Evolutionary conservation across 2,888 invertebrate species (phyloP).

Genomic region (Lymantria monacha): DNA sequence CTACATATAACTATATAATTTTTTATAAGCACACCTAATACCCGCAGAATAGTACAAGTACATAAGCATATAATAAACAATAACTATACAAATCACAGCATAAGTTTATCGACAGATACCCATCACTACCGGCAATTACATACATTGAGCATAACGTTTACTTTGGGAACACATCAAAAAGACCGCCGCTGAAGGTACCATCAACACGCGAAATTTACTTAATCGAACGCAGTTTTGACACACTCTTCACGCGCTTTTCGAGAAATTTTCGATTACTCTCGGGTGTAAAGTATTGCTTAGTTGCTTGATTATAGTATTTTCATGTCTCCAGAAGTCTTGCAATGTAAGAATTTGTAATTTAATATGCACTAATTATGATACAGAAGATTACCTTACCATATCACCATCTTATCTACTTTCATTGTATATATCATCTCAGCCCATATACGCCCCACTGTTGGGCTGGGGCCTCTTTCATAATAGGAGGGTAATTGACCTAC

Average conservation of each 20-base stretch:
- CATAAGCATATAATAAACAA: background rate
- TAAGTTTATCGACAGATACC: constrained; percentile 24
- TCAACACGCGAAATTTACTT: constrained; percentile 52
- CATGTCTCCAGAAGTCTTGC: too few relatives aligned
- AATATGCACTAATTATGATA: too few relatives aligned
- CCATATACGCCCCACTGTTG: too few relatives aligned
- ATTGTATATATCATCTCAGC: too few relatives aligned
- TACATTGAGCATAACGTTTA: constrained; percentile 64
- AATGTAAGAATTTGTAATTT: too few relatives aligned
- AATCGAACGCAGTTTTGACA: constrained; percentile 44
- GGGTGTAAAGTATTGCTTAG: background rate
- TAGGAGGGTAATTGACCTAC: too few relatives aligned
- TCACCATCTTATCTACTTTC: too few relatives aligned
- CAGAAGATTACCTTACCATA: too few relatives aligned
- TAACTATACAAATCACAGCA: constrained; percentile 2
- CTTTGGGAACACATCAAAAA: constrained; percentile 67
- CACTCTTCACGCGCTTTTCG: constrained; percentile 27
- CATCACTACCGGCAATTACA: constrained; percentile 56
- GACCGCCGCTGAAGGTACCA: constrained; percentile 42
- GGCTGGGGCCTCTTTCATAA: too few relatives aligned
- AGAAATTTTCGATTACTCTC: constrained; percentile 11
- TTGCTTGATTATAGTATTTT: background rate
- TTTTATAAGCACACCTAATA: too few relatives aligned
- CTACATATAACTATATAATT: too few relatives aligned
- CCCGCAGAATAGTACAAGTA: too few relatives aligned